Evolutionary conservation across 2,888 invertebrate genomes (phyloP).

Genomic region (Trichogramma evanescens): DNA sequence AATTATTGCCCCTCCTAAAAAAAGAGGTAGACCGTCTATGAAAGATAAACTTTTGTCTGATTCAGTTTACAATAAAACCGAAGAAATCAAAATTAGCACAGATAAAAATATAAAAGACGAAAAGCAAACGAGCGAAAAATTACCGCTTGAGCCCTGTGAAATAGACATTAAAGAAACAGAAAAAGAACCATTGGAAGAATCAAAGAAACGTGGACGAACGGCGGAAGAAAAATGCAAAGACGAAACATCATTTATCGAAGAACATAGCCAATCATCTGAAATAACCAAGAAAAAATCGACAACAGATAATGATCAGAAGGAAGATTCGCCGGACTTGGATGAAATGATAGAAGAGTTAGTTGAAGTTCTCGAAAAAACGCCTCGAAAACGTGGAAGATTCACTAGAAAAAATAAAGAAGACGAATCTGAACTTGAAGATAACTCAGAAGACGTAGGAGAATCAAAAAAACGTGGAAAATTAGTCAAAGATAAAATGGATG

Average conservation of each 20-base stretch:
- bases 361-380: background rate
- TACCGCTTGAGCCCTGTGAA: no score
- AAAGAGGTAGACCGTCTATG: no score
- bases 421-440: background rate
- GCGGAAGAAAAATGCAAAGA: conserved; percentile 21
- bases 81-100: no score
- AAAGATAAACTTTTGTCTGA: no score
- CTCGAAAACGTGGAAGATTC: conserved; percentile 22
- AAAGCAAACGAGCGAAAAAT: no score
- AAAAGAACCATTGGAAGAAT: no score
- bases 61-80: no score
- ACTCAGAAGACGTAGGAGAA: background rate
- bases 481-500: background rate
- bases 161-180: no score
- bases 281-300: no score
- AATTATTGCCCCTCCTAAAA: no score
- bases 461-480: background rate
- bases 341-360: background rate
- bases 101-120: no score
- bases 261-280: conserved; percentile 17
- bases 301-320: background rate
- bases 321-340: background rate
- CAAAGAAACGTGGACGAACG: no score
- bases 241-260: conserved; percentile 12
- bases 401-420: conserved; percentile 8